Evolutionary conservation across 2,113 vertebrate genomes (phyloP), one percentile per base, ranked within the genome.

Genomic region (Tachysurus vachellii): DNA sequence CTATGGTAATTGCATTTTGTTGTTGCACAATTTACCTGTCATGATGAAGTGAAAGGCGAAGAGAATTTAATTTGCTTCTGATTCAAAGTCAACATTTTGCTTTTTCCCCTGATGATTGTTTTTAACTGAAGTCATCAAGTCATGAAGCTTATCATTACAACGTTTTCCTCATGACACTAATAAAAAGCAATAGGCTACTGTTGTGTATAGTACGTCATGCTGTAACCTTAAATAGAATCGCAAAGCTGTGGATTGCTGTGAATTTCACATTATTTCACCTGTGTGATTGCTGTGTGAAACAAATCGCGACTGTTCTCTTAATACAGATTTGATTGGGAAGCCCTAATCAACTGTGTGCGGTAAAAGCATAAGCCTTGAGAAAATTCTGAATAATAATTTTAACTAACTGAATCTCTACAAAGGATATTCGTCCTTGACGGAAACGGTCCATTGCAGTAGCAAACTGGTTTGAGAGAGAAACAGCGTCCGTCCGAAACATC

Each of bases 401-500:
- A 26, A 57, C 21, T 61, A 88, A 88, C 73, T 85, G 36, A 77
- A 87, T 42, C 56, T 80, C 53, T 64, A 56, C 21, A 56, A 84
- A 82, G 80, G 47, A 85, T 19, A 17, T 86, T 77, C 64, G 23
- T 64, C 54, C 53, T 80, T 66, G 50, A 88, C 85, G 44, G 23
- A 84, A 83, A 28, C 54, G 44, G 85, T 64, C 57, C 9, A 42
- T 76, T 61, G 73, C 21, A 17, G 50, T 28, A 79, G 50, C 21
- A 70, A 42, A 47, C 76, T 5, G 28, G 36, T 36, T 36, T 36
- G 83, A 54, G 11, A 68, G 57, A 36, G 80, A 71, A 57, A 61
- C 26, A 84, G 84, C 17, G 23, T 31, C 87, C 3, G 80, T 77
- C 77, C 53, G 42, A 80, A 61, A 83, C 86, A 82, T 81, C 83